Evolutionary conservation across 23 tunicate species (phyloP).

Genomic region (Oikopleura vanhoeffeni): DNA sequence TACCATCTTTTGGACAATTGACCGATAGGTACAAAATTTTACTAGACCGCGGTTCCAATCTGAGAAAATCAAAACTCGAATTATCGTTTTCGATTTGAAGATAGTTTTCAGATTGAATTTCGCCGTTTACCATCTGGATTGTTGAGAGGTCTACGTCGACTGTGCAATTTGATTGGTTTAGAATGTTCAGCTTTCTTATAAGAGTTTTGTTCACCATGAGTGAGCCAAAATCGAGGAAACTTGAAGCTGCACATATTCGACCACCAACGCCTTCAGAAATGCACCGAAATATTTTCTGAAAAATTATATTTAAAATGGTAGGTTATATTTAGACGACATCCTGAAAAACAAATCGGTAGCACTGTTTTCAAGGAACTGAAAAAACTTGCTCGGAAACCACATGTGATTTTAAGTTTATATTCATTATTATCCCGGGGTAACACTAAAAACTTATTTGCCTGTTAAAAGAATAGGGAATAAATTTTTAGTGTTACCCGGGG

Average conservation of each 20-base stretch:
- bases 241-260: background rate
- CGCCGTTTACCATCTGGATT: background rate
- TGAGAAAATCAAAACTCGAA: background rate
- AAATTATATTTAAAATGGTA: too few species aligned
- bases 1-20: constrained; percentile 1
- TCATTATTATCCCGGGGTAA: too few species aligned
- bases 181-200: background rate
- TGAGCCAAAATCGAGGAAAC: background rate
- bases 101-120: background rate
- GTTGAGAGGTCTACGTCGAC: constrained; percentile 7
- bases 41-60: background rate
- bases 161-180: constrained; percentile 10
- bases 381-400: too few species aligned
- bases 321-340: too few species aligned
- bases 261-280: background rate
- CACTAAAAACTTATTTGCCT: too few species aligned
- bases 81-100: background rate
- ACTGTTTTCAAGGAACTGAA: too few species aligned
- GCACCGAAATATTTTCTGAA: background rate
- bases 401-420: too few species aligned
- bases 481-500: too few species aligned
- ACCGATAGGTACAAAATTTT: background rate
- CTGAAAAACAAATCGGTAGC: too few species aligned
- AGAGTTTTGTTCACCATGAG: background rate
- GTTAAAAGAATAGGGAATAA: too few species aligned